phyloP scores from a whole-genome alignment of 2,888 invertebrate species.

The Melangyna quadrimaculata region DNA sequence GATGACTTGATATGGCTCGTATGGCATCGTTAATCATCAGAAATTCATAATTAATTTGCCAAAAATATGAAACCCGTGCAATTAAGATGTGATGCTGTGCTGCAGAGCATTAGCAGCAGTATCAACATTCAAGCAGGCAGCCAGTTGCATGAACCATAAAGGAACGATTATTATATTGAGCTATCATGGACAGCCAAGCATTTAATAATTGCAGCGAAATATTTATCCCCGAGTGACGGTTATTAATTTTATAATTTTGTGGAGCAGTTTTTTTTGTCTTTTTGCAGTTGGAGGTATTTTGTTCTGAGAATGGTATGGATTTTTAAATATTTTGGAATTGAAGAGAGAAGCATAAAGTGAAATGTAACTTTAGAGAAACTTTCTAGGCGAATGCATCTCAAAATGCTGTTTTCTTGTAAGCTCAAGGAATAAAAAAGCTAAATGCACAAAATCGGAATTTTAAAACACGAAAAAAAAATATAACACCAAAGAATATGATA shows the following conservation, averaged over 20 bases:
- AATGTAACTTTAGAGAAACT: too few relatives aligned
- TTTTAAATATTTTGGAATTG: neutral
- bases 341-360: neutral
- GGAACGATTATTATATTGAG: constrained; percentile 39
- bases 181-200: constrained; percentile 53
- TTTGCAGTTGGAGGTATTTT: neutral
- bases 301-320: neutral
- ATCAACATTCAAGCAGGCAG: neutral
- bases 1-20: constrained; percentile 60
- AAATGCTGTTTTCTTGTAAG: too few relatives aligned
- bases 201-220: constrained; percentile 37
- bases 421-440: too few relatives aligned
- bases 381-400: too few relatives aligned
- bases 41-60: constrained; percentile 70
- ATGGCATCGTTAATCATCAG: constrained; percentile 58
- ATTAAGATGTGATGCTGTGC: constrained; percentile 56
- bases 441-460: too few relatives aligned
- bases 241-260: constrained; percentile 64
- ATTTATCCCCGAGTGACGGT: constrained; percentile 23
- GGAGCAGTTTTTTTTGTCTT: neutral
- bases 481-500: too few relatives aligned
- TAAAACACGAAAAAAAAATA: too few relatives aligned
- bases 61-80: constrained; percentile 69
- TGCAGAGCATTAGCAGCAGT: constrained; percentile 2
- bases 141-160: neutral